Conservation (phyloP, 1,140 invertebrate species). For the Drosophila sucinea region DNA sequence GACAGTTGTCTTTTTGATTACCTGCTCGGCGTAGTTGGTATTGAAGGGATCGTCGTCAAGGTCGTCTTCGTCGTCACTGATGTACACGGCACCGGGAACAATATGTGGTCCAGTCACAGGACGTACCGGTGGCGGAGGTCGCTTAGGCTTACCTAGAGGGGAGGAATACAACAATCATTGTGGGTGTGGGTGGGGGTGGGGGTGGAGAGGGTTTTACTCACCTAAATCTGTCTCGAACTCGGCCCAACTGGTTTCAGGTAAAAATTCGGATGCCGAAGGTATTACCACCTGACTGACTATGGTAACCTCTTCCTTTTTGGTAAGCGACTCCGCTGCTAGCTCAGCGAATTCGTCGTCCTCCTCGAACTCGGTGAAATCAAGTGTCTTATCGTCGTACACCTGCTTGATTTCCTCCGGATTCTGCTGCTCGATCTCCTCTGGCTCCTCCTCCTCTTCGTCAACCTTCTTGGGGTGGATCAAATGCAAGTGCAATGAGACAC, state of each 20-base stretch:
- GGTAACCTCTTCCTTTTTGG: slow-evolving; percentile 84
- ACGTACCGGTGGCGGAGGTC: slow-evolving; percentile 61
- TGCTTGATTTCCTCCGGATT: slow-evolving; percentile 28
- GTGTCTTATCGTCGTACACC: not conserved
- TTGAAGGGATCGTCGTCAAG: slow-evolving; percentile 91
- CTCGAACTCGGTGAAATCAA: slow-evolving; percentile 84
- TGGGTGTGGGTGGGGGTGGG: not conserved
- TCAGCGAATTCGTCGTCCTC: slow-evolving; percentile 90
- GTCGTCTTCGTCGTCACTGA: slow-evolving; percentile 83
- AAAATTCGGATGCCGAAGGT: slow-evolving; percentile 72
- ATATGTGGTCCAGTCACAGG: slow-evolving; percentile 81
- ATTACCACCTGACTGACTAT: slow-evolving; percentile 65
- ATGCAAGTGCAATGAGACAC: slow-evolving; percentile 85
- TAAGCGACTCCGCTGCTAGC: slow-evolving; percentile 89
- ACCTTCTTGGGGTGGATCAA: slow-evolving; percentile 83
- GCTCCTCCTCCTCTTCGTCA: slow-evolving; percentile 63
- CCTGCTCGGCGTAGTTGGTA: slow-evolving; percentile 91
- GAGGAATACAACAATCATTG: not conserved
- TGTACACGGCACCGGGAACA: slow-evolving; percentile 69
- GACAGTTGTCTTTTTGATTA: slow-evolving; percentile 88
- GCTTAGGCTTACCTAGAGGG: slow-evolving; percentile 52
- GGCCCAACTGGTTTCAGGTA: slow-evolving; percentile 85
- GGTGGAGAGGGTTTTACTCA: not conserved
- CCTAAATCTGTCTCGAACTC: slow-evolving; percentile 84
- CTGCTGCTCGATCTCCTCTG: slow-evolving; percentile 7